Percentiles rank a stretch among this genome's conserved stretches.
phyloP scores from a whole-genome alignment of 2,888 invertebrate genomes.

The Chloroclystis v-ata region DNA sequence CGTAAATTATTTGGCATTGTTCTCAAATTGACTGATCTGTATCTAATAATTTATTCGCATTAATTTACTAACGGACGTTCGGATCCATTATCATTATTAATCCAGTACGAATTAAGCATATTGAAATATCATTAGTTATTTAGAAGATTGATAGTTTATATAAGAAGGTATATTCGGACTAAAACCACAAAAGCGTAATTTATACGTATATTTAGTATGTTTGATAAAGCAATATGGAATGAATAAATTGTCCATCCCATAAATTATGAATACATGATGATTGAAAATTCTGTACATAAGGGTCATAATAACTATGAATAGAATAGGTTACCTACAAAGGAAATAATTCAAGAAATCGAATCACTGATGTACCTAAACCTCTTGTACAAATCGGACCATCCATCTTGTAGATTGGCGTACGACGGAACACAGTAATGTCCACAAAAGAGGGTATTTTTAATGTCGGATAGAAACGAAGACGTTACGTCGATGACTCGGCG shows the following conservation, averaged over 20 bases:
- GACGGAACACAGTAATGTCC: conserved; percentile 4
- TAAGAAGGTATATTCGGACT: not conserved
- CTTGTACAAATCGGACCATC: conserved; percentile 9
- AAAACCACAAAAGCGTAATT: no score
- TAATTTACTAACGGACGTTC: not conserved
- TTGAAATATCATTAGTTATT: not conserved
- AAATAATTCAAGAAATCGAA: no score
- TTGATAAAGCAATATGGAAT: no score
- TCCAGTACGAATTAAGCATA: not conserved
- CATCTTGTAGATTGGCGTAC: conserved; percentile 1
- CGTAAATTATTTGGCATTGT: not conserved
- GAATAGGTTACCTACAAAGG: no score
- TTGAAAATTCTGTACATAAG: no score
- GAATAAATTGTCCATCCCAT: no score
- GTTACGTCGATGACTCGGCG: not conserved
- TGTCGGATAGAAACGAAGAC: not conserved
- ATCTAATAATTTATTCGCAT: not conserved
- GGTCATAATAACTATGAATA: no score
- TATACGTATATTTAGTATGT: no score
- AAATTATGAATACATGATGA: no score
- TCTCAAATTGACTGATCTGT: not conserved
- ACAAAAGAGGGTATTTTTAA: conserved; percentile 4
- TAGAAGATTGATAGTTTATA: not conserved
- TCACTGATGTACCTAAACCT: not conserved
- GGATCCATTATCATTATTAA: not conserved